Evolutionary conservation across 1,140 invertebrate species (phyloP).

Genomic region (Melanaphis sacchari): DNA sequence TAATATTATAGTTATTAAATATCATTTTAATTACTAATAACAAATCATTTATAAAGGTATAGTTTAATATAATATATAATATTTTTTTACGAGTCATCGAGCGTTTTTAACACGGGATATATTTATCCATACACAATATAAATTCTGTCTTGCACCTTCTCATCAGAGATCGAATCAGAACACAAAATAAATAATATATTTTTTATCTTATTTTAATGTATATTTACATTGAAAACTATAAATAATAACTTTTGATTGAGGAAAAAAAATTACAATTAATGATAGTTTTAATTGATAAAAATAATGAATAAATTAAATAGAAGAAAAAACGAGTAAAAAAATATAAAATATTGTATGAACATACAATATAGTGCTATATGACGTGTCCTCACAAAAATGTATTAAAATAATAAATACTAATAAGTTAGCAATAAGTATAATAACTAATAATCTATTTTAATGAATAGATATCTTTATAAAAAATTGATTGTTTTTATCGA

Average conservation of each 20-base stretch:
- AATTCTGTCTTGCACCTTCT: background rate
- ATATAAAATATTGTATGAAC: background rate
- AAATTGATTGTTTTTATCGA: background rate
- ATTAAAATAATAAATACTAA: background rate
- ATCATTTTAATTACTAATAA: background rate
- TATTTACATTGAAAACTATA: background rate
- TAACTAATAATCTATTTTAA: background rate
- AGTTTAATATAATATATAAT: background rate
- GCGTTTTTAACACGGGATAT: background rate
- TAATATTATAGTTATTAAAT: constrained; percentile 2
- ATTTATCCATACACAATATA: background rate
- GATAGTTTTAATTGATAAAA: background rate
- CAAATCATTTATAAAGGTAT: background rate
- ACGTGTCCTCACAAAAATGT: background rate
- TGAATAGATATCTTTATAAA: background rate
- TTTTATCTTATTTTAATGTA: background rate
- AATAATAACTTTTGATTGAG: background rate
- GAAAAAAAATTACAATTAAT: background rate
- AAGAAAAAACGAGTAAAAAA: background rate
- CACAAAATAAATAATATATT: background rate
- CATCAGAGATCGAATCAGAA: background rate
- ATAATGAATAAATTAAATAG: background rate
- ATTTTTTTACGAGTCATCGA: background rate
- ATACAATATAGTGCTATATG: background rate
- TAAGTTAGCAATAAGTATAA: background rate